These are phyloP conservation scores for Stigmatopora argus DNA, from an alignment of 2,113 vertebrate species.

Conservation along the genomic window DNA sequence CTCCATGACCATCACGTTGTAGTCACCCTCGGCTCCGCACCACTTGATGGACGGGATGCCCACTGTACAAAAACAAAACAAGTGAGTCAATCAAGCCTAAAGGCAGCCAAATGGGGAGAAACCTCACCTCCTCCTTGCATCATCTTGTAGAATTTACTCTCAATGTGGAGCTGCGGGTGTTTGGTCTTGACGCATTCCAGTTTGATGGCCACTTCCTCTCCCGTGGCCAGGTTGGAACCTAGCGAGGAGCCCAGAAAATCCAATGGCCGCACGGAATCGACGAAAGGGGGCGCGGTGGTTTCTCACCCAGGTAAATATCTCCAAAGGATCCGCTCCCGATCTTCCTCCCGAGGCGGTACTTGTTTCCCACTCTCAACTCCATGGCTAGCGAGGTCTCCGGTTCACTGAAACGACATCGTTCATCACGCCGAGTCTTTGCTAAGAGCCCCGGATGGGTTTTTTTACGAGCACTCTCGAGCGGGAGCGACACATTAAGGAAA, in stretches of 20 bases:
- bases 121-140: slow-evolving; percentile 94
- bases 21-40: slow-evolving; percentile 96
- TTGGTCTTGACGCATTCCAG: slow-evolving; percentile 99
- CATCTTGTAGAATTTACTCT: slow-evolving; percentile 99
- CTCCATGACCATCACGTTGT: slow-evolving; percentile 99
- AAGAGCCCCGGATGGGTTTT: slow-evolving; percentile 8
- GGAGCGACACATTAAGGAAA: neutral
- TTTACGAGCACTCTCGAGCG: neutral
- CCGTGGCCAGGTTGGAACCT: slow-evolving; percentile 97
- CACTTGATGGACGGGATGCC: slow-evolving; percentile 97
- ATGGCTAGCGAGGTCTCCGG: slow-evolving; percentile 65
- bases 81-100: too few species aligned
- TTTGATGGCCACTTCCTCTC: slow-evolving; percentile 97
- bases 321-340: slow-evolving; percentile 96
- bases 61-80: slow-evolving; percentile 65
- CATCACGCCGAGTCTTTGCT: slow-evolving; percentile 37
- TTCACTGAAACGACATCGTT: slow-evolving; percentile 46
- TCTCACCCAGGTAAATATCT: slow-evolving; percentile 91
- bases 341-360: slow-evolving; percentile 93
- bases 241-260: slow-evolving; percentile 16
- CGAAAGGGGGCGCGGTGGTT: neutral
- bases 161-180: slow-evolving; percentile 96
- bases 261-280: neutral
- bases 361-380: slow-evolving; percentile 96
- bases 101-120: too few species aligned